These are phyloP conservation scores for Pimephales promelas DNA, from an alignment of 2,113 vertebrate species.

Conservation along the genomic window DNA sequence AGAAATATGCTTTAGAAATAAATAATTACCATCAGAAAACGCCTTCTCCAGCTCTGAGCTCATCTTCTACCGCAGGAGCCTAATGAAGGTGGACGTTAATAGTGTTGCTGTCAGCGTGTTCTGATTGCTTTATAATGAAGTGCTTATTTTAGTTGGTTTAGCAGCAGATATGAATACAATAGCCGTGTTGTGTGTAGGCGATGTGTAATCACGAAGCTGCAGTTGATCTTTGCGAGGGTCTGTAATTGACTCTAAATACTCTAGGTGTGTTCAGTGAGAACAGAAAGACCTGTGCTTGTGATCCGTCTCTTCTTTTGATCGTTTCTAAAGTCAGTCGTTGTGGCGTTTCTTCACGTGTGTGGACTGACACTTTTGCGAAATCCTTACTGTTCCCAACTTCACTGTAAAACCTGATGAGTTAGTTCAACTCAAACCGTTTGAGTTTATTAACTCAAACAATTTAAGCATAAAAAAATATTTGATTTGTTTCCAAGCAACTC, in stretches of 20 bases:
- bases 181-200: not conserved
- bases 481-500: no score
- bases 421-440: no score
- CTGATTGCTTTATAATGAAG: not conserved
- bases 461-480: no score
- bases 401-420: no score
- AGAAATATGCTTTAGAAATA: not conserved
- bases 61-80: not conserved
- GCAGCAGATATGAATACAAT: no score
- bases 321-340: no score
- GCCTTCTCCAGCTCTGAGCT: not conserved
- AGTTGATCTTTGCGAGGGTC: not conserved
- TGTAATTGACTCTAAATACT: not conserved
- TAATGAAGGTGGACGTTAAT: not conserved
- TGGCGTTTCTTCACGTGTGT: conserved; percentile 29
- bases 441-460: no score
- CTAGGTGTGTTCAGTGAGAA: not conserved
- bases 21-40: not conserved
- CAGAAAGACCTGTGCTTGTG: not conserved
- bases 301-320: conserved; percentile 15
- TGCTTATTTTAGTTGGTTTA: not conserved
- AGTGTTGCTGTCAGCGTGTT: not conserved
- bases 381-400: not conserved
- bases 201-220: not conserved
- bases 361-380: conserved; percentile 31